Evolutionary conservation across 2,888 invertebrate species (phyloP).

Genomic region (Platycnemis pennipes): DNA sequence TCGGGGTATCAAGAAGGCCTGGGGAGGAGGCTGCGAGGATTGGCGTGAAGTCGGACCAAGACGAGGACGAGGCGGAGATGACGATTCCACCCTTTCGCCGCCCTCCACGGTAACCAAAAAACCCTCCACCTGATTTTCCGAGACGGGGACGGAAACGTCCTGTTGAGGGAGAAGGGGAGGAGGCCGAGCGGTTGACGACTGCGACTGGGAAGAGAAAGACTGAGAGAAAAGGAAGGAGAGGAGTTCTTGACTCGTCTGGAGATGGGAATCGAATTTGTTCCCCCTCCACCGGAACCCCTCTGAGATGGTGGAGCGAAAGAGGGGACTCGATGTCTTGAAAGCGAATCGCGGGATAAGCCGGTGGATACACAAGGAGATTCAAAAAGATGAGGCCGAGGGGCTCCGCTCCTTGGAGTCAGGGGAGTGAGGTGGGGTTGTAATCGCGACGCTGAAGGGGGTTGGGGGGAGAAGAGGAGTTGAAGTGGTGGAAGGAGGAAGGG

Average conservation of each 20-base stretch:
- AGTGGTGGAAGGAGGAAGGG: not conserved
- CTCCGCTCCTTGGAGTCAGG: too few species aligned
- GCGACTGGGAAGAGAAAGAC: not conserved
- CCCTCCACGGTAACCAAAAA: too few species aligned
- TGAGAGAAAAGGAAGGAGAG: not conserved
- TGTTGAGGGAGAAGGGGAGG: not conserved
- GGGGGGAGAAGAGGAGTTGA: not conserved
- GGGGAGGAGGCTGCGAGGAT: too few species aligned
- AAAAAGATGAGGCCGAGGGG: not conserved
- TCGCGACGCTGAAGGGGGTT: not conserved
- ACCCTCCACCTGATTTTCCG: too few species aligned
- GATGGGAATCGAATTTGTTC: conserved; percentile 37
- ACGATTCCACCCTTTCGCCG: too few species aligned
- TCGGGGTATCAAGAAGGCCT: too few species aligned
- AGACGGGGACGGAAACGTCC: too few species aligned
- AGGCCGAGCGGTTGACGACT: too few species aligned
- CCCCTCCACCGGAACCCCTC: too few species aligned
- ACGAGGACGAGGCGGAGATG: too few species aligned
- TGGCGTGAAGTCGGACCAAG: too few species aligned
- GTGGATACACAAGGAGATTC: conserved; percentile 35
- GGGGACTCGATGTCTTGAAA: not conserved
- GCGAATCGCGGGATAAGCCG: conserved; percentile 50
- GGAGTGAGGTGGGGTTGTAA: too few species aligned
- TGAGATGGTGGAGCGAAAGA: conserved; percentile 14
- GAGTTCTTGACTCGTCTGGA: conserved; percentile 30